phyloP scores from a whole-genome alignment of 2,113 vertebrate genomes.

The Saguinus midas region DNA sequence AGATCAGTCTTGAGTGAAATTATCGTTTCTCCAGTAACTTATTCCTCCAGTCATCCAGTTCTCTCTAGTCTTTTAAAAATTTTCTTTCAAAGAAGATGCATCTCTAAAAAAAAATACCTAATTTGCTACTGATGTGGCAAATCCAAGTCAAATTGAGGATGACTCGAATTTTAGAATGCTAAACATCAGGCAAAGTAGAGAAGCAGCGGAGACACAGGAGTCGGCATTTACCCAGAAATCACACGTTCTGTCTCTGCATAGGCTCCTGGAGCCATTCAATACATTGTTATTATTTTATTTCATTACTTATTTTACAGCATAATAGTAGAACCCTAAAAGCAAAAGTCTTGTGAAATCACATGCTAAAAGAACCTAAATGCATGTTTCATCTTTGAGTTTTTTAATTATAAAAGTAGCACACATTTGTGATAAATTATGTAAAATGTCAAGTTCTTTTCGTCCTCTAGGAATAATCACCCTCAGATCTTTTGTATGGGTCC shows the following conservation, averaged over 20 bases:
- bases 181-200: neutral
- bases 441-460: neutral
- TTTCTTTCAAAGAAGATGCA: neutral
- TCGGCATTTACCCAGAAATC: neutral
- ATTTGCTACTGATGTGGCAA: neutral
- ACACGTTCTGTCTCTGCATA: rapidly evolving
- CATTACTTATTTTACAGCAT: neutral
- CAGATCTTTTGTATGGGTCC: neutral
- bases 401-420: neutral
- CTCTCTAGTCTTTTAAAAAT: neutral
- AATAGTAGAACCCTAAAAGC: neutral
- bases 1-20: neutral
- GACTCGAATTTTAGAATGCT: neutral
- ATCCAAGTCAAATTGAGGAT: neutral
- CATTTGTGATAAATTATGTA: neutral
- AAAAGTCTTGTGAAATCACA: neutral
- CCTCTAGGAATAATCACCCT: neutral
- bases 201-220: neutral
- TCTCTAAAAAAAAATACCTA: neutral
- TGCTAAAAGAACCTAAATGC: neutral
- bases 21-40: neutral
- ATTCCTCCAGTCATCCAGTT: neutral
- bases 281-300: neutral
- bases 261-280: neutral
- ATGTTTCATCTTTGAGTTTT: neutral